Evolutionary conservation across 2,113 vertebrate species (phyloP).

Genomic region (Saguinus midas): DNA sequence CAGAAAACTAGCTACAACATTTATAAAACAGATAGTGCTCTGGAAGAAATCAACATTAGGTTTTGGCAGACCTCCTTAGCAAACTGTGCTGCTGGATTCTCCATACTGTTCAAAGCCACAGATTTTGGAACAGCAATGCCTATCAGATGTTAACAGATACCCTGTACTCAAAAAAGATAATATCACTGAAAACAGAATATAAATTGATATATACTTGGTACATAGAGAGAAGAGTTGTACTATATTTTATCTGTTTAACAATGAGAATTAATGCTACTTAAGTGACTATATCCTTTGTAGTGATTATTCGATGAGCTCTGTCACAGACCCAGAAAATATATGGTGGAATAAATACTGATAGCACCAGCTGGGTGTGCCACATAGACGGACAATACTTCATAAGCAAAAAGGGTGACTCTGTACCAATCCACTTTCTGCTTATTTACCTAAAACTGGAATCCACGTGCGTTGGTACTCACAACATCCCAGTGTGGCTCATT

Average conservation of each 20-base stretch:
- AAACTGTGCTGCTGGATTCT: background rate
- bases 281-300: background rate
- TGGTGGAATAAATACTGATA: background rate
- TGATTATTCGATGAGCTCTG: background rate
- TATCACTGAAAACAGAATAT: background rate
- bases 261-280: background rate
- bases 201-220: background rate
- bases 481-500: background rate
- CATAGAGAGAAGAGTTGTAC: background rate
- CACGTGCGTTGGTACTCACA: background rate
- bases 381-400: accelerated
- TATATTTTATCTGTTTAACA: background rate
- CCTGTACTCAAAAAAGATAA: background rate
- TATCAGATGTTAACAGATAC: background rate
- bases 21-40: background rate
- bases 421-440: background rate
- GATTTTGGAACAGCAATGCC: background rate
- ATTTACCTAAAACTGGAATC: background rate
- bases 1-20: background rate
- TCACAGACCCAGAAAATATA: background rate
- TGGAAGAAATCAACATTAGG: background rate
- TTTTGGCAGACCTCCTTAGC: background rate
- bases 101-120: too few relatives aligned
- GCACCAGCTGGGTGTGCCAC: background rate
- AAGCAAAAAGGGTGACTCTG: background rate